Percentiles rank a stretch among this genome's conserved stretches.
These are phyloP conservation scores for Cichlasoma orientale DNA, from an alignment of 2,797 vertebrate species.

Conservation along the genomic window DNA sequence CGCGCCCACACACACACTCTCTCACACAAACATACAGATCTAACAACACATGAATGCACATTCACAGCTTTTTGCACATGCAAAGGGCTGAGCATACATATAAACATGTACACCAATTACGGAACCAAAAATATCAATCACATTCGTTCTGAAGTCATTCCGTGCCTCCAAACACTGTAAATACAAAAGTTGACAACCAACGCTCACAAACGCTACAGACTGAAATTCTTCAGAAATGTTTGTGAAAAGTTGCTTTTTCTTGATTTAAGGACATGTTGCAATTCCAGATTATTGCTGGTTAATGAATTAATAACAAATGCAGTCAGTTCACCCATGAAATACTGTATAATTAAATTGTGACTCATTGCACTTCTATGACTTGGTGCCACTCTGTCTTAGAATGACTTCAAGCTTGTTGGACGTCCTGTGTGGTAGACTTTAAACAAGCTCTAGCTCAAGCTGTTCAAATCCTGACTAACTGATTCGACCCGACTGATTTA, in stretches of 20 bases:
- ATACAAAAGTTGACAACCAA: not conserved
- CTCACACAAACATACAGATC: conserved; percentile 28
- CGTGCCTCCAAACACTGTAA: not conserved
- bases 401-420: not conserved
- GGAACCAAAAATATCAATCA: conserved; percentile 35
- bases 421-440: not conserved
- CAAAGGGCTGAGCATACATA: not conserved
- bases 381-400: not conserved
- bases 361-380: not conserved
- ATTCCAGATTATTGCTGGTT: not conserved
- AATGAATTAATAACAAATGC: not conserved
- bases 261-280: not conserved
- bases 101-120: not conserved
- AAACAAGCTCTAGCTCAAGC: not conserved
- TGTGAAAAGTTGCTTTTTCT: not conserved
- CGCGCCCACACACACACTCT: conserved; percentile 58
- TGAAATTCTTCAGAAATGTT: not conserved
- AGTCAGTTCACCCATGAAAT: not conserved
- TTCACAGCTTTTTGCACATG: conserved; percentile 5
- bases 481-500: not conserved
- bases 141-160: not conserved
- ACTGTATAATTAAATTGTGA: not conserved
- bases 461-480: rapidly evolving
- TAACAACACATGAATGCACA: conserved; percentile 7
- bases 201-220: not conserved